Evolutionary conservation across 2,797 vertebrate genomes (phyloP).

Genomic region (Meriones psammophilus): DNA sequence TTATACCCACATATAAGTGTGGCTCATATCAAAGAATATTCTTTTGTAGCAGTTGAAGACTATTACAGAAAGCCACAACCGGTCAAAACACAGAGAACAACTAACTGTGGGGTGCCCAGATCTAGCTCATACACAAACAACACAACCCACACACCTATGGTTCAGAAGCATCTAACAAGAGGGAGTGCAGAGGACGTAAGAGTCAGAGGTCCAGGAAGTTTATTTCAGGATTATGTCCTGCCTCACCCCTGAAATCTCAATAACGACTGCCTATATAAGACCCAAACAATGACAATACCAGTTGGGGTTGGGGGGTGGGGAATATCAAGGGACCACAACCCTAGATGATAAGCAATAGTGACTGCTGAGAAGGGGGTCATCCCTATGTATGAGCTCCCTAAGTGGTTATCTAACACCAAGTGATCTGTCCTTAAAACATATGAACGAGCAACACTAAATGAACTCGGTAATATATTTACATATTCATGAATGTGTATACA

Average conservation of each 20-base stretch:
- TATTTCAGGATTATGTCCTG: not conserved
- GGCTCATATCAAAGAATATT: not conserved
- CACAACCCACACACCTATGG: not conserved
- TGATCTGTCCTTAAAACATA: not conserved
- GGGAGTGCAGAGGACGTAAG: not conserved
- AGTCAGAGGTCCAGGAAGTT: not conserved
- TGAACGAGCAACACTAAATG: not conserved
- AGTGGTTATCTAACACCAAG: not conserved
- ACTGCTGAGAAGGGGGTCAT: not conserved
- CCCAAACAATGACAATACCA: not conserved
- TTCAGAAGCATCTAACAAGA: not conserved
- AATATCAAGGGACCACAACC: not conserved
- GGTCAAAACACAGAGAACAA: not conserved
- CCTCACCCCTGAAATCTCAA: not conserved
- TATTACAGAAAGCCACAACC: not conserved
- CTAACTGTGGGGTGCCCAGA: not conserved
- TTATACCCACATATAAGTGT: not conserved
- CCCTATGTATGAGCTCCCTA: not conserved
- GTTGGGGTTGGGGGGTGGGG: too few relatives aligned
- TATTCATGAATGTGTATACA: not conserved
- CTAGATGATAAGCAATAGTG: not conserved
- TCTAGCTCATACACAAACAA: not conserved
- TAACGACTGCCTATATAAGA: not conserved
- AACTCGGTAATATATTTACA: not conserved
- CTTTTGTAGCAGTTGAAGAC: not conserved